Conservation (phyloP, 1,140 invertebrate species). For the Pollicipes pollicipes region DNA sequence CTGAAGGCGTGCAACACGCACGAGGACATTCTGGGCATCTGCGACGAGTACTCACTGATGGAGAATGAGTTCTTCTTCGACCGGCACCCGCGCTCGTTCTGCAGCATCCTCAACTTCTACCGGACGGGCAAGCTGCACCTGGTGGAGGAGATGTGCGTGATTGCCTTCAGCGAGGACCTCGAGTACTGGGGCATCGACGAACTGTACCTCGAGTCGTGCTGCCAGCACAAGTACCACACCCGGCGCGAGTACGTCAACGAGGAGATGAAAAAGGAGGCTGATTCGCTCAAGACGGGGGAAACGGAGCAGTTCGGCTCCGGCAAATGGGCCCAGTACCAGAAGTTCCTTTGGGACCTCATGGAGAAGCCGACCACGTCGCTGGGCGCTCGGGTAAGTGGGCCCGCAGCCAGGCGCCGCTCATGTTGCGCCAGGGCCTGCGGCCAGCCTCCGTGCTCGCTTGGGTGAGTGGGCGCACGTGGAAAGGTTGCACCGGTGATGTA, state of each 20-base stretch:
- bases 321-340: conserved; percentile 82
- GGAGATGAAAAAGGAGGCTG: conserved; percentile 95
- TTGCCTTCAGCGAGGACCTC: conserved; percentile 92
- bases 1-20: conserved; percentile 87
- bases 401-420: too few species aligned
- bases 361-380: conserved; percentile 95
- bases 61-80: conserved; percentile 99
- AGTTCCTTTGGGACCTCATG: conserved; percentile 92
- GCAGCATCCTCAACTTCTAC: conserved; percentile 95
- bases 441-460: too few species aligned
- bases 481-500: too few species aligned
- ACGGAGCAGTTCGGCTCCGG: conserved; percentile 93
- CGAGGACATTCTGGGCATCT: conserved; percentile 83
- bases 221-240: conserved; percentile 96
- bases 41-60: conserved; percentile 89
- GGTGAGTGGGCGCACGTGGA: too few species aligned
- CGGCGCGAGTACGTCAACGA: conserved; percentile 95
- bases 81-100: conserved; percentile 91
- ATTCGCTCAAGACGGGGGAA: conserved; percentile 69
- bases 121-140: conserved; percentile 91
- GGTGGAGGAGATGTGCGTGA: conserved; percentile 96
- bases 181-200: conserved; percentile 98
- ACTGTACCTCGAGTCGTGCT: conserved; percentile 90
- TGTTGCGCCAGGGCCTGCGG: too few species aligned
- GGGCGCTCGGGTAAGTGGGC: conserved; percentile 75